A percentile compares a stretch with the other conserved stretches of the same genome.
Conservation (phyloP, 2,888 invertebrate genomes). For the Brachypterus glaber region DNA sequence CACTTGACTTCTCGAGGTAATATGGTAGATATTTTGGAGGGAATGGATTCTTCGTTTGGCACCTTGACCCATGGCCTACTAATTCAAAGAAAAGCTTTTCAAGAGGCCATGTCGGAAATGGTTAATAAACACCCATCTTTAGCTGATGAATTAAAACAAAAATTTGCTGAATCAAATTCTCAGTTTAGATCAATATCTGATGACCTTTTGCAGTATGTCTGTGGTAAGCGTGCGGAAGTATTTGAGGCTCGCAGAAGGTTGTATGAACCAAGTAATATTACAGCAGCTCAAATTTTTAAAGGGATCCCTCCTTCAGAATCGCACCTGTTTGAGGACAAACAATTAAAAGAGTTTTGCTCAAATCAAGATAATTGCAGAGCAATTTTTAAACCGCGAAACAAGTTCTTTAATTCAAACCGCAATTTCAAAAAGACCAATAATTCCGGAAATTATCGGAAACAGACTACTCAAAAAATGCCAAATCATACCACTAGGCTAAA, state of each 20-base stretch:
- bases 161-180: neutral
- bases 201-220: neutral
- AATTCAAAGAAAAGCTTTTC: neutral
- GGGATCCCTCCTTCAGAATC: neutral
- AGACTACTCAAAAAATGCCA: no score
- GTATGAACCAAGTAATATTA: no score
- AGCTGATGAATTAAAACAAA: neutral
- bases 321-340: neutral
- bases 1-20: neutral
- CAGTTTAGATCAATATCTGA: neutral
- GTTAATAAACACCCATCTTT: neutral
- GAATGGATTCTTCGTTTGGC: neutral
- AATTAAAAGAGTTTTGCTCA: neutral
- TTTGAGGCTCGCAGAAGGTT: neutral
- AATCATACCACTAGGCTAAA: no score
- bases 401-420: no score
- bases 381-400: no score
- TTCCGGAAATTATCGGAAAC: no score
- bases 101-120: neutral
- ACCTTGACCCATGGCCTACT: neutral
- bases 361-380: conserved; percentile 2
- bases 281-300: neutral
- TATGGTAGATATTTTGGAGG: neutral
- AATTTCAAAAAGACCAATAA: no score
- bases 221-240: neutral